Percentiles rank a stretch among this genome's conserved stretches.
phyloP scores from a whole-genome alignment of 2,797 vertebrate species.

The Orientallactaga sibirica region DNA sequence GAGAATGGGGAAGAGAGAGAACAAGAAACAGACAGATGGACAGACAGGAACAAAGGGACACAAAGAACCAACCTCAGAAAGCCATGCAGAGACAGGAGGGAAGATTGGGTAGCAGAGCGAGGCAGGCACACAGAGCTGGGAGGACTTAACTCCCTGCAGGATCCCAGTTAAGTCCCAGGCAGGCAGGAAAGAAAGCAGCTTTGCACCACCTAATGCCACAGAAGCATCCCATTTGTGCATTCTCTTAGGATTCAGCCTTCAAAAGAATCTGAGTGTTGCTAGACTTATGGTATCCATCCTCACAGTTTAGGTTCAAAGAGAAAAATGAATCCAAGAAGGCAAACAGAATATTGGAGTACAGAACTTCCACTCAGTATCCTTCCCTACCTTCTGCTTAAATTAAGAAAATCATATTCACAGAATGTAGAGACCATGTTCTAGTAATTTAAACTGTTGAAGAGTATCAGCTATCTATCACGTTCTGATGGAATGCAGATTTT shows the following conservation, averaged over 20 bases:
- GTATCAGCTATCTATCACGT: not conserved
- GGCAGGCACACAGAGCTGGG: not conserved
- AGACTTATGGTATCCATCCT: not conserved
- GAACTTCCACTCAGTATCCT: not conserved
- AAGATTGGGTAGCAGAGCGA: not conserved
- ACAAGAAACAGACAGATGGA: not conserved
- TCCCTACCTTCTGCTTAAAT: slow-evolving; percentile 14
- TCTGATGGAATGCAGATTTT: not conserved
- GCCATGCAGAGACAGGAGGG: not conserved
- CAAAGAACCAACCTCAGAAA: not conserved
- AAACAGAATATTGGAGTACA: not conserved
- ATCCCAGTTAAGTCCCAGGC: not conserved
- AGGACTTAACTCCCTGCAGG: no score
- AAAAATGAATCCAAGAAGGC: not conserved
- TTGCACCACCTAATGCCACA: not conserved
- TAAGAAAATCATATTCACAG: not conserved
- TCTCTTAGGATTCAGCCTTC: not conserved
- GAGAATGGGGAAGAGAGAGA: not conserved
- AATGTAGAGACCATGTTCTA: not conserved
- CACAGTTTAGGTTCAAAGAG: not conserved
- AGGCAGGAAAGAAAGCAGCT: no score
- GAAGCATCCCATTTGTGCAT: not conserved
- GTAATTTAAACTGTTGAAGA: not conserved
- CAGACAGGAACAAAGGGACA: not conserved
- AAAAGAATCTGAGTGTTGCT: not conserved